Evolutionary conservation across 2,113 vertebrate species (phyloP).

Genomic region (Sphyrna mokarran): DNA sequence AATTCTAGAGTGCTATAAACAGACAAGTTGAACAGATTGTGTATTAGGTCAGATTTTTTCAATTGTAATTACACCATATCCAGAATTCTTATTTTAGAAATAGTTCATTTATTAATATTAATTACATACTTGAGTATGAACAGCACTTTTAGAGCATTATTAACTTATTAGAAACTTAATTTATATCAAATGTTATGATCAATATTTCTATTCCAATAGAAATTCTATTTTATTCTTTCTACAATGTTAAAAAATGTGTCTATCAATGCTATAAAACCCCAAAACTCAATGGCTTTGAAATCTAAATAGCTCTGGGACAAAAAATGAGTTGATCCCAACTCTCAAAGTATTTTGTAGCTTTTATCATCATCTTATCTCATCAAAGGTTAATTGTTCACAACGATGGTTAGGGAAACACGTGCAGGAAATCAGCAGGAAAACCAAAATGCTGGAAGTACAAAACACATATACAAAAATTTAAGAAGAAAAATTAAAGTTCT

Average conservation of each 20-base stretch:
- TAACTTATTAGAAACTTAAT: background rate
- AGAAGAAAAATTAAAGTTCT: background rate
- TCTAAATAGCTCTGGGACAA: background rate
- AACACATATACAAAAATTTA: background rate
- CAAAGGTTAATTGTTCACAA: background rate
- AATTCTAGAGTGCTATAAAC: background rate
- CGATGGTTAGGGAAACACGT: background rate
- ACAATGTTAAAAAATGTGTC: no score
- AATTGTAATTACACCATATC: background rate
- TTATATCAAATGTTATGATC: background rate
- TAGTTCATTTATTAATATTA: background rate
- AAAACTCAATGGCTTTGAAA: background rate
- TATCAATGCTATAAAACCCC: background rate
- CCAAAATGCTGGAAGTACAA: background rate
- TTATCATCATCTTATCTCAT: background rate
- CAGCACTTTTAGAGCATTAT: background rate
- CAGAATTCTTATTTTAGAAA: background rate
- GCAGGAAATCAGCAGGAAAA: background rate
- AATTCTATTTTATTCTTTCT: no score
- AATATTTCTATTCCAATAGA: background rate
- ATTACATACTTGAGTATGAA: background rate
- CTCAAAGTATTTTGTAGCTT: background rate
- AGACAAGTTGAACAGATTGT: background rate
- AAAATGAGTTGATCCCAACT: background rate
- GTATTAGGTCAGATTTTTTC: background rate